Base-by-base conservation (phyloP, 2,888 invertebrate species). In the Oscheius sp. region DNA sequence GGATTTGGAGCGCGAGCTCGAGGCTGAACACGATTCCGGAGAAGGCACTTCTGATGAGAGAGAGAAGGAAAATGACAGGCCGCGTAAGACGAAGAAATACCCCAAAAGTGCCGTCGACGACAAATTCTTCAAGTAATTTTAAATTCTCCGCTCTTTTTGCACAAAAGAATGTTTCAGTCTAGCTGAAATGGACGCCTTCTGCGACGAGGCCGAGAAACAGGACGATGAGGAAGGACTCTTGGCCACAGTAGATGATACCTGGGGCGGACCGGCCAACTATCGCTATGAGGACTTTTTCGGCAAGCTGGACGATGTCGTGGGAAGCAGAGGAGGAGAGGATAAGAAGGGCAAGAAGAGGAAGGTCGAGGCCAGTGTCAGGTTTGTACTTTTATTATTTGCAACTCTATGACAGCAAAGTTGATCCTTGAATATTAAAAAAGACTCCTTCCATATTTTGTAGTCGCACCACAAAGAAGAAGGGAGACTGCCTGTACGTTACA, bases 211-310 rank as follows among this genome's bases (percentile, higher is more conserved):
- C 2, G 83, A 84, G 55, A 76, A 70, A 42, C 73, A 77, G 10
- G 57, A 57, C 29, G 77, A 65, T 1, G 72, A 79, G 13, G 76
- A 79, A 35, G 76, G 74, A 2, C 59, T 76, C 70, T 65, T 81
- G 70, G 76, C 74, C 33, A 77, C 77, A 53, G 81, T 75, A 57
- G 79, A 81, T 53, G 79, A 81, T 53, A 66, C 73, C 29, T 79
- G 78, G 78, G 79, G 77, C 5, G 83, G 76, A 10, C 76, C 75
- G 37, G 57, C 79, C 11, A 71, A 76, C 47, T 84, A 84, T 74
- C 74, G 71, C 0, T 84, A 84, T 47, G 82, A 82, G 42, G 84
- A 84, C 47, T 83, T 84, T 50, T 84, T 84, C 50, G 84, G 80
- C 21, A 70, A 76, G 42, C 66, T 71, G 10, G 73, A 78, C 9